phyloP scores from a whole-genome alignment of 2,113 vertebrate genomes.

The Sander lucioperca region DNA sequence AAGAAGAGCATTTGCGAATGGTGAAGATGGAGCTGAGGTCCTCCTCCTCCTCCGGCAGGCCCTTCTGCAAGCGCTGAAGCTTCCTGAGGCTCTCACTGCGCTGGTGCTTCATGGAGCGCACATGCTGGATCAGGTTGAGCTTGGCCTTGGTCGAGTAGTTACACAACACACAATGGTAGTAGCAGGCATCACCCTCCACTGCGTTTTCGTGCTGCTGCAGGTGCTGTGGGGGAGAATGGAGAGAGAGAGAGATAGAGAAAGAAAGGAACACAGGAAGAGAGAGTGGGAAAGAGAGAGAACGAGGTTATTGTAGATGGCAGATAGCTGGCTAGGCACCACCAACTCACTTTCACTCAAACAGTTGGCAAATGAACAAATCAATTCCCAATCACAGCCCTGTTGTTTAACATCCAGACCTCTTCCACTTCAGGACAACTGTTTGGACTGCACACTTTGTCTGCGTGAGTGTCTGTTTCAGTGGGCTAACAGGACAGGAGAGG shows the following conservation, averaged over 20 bases:
- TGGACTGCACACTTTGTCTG: slow-evolving; percentile 75
- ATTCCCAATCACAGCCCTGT: slow-evolving; percentile 83
- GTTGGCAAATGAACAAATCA: slow-evolving; percentile 86
- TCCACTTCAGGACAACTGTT: slow-evolving; percentile 79
- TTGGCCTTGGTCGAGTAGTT: slow-evolving; percentile 99
- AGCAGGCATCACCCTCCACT: slow-evolving; percentile 95
- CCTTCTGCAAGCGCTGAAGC: slow-evolving; percentile 96
- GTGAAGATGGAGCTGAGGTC: slow-evolving; percentile 97
- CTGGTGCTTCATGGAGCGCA: slow-evolving; percentile 99
- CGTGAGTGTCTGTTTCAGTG: slow-evolving; percentile 73
- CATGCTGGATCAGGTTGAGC: slow-evolving; percentile 98
- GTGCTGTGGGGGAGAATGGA: slow-evolving; percentile 86
- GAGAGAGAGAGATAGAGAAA: slow-evolving; percentile 31
- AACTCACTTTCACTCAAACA: slow-evolving; percentile 83
- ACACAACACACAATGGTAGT: slow-evolving; percentile 97
- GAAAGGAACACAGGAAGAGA: slow-evolving; percentile 30
- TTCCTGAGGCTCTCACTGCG: slow-evolving; percentile 96
- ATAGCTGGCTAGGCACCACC: slow-evolving; percentile 73
- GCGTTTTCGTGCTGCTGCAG: slow-evolving; percentile 97
- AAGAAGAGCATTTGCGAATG: slow-evolving; percentile 93
- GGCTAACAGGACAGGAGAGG: slow-evolving; percentile 80
- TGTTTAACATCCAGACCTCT: slow-evolving; percentile 85
- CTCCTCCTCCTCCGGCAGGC: slow-evolving; percentile 94
- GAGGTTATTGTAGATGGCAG: slow-evolving; percentile 77
- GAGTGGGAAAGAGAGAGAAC: slow-evolving; percentile 57